Base-by-base conservation (phyloP, 1,140 invertebrate species). In the Leptopilina boulardi region DNA sequence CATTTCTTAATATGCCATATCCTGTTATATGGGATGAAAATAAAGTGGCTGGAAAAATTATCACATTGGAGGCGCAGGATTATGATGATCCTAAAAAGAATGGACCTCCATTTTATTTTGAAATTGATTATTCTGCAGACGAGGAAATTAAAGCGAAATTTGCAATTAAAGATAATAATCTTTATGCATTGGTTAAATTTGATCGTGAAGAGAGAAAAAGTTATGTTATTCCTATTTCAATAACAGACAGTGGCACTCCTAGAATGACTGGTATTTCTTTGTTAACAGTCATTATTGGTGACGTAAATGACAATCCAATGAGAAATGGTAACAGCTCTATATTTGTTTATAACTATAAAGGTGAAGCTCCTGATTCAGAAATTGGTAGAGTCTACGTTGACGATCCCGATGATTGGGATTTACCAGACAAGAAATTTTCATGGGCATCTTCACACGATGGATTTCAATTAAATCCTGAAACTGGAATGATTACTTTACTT, bases 391-490 rank as follows among this genome's bases (percentile, higher is more conserved):
- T 98, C 1, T 98, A 96, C 88, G 97, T 98, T 0, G 93, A 96
- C 34, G 98, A 99, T 91, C 92, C 93, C 0, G 98, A 99, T 86
- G 98, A 99, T 87, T 98, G 97, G 97, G 98, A 99, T 90, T 89
- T 98, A 54, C 93, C 94, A 0, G 97, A 99, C 86, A 99, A 99
- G 90, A 86, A 91, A 1, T 99, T 98, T 82, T 88, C 90, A 11
- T 96, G 95, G 95, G 88, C 90, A 41, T 85, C 87, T 1, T 83
- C 90, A 0, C 89, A 93, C 79, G 89, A 93, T 0, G 91, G 94
- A 74, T 97, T 97, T 87, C 88, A 92, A 3, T 91, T 98, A 0
- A 92, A 96, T 83, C 84, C 89, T 8, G 92, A 93, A 71, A 95
- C 93, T 6, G 97, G 97, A 5, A 96, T 96, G 94, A 97, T 98